Evolutionary conservation across 2,888 invertebrate species (phyloP), one percentile per base, ranked within the genome.

Genomic region (Iselma pallidipennis): DNA sequence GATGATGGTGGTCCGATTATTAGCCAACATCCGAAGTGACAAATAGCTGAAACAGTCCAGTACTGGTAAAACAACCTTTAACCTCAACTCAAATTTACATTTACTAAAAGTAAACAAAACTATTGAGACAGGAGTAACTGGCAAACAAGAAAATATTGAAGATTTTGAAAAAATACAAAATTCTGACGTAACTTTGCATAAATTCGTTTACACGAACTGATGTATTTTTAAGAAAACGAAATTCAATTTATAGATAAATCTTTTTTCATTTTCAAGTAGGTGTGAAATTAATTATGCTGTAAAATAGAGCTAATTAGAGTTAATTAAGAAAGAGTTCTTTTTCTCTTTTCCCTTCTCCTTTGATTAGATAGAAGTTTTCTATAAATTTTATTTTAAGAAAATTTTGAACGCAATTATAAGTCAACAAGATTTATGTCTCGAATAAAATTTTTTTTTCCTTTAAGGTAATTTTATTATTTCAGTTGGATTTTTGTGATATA

Each of bases 51-150:
- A 58, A 61, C 53, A 55, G 54, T 56, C 61, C 56, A 61, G 61
- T 59, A 61, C 61, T 37, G 37, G 37, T 65, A 63, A 61, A 61
- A 31, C 61, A 57, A 63, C 60, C 67, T 67, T 66, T 67, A 55
- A 66, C 65, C 63, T 52, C 23, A 29, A 37, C 33, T 23, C 19
- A 49, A 54, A 62, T 55, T 58, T 58, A 55, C 55, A 62, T 62
- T 58, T 62, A 31, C 58, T 19, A 19, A 19, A 19, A 42, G 16
- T 37, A 42, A 42, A 42, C 42, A 21, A 21, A 7, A n/a, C n/a
- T n/a, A n/a, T n/a, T n/a, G n/a, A n/a, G n/a, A n/a, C n/a, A n/a
- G n/a, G n/a, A n/a, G n/a, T n/a, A n/a, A n/a, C n/a, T 6, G 16
- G 16, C 37, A 42, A 42, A 19, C 2, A 37, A 37, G 16, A 6